phyloP scores from a whole-genome alignment of 1,140 invertebrate genomes.

The Laupala kohalensis region DNA sequence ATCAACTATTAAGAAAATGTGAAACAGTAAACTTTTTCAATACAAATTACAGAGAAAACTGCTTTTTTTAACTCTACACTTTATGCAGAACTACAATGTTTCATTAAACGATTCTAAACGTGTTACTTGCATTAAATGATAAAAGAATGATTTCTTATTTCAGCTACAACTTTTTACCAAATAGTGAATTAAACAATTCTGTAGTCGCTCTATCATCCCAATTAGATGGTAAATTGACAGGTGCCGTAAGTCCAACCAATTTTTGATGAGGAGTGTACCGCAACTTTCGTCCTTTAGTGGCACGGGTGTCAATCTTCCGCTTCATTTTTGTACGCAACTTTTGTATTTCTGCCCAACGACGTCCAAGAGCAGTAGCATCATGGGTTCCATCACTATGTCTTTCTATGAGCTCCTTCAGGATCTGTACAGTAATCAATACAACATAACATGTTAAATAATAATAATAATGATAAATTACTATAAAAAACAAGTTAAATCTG shows the following conservation, averaged over 20 bases:
- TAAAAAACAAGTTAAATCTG: too few relatives aligned
- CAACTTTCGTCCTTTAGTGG: conserved; percentile 82
- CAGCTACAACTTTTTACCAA: background rate
- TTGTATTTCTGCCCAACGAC: conserved; percentile 82
- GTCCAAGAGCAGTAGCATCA: conserved; percentile 65
- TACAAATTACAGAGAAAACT: too few relatives aligned
- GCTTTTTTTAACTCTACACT: too few relatives aligned
- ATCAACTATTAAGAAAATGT: too few relatives aligned
- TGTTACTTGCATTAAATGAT: background rate
- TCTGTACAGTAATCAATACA: conserved; percentile 16
- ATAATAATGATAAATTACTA: too few relatives aligned
- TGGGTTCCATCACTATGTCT: conserved; percentile 68
- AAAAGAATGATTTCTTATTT: background rate
- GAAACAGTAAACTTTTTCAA: too few relatives aligned
- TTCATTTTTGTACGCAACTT: conserved; percentile 78
- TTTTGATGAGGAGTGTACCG: conserved; percentile 83
- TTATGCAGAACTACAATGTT: too few relatives aligned
- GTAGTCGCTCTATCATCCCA: background rate
- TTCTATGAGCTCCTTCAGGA: conserved; percentile 84
- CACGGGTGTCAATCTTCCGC: conserved; percentile 76
- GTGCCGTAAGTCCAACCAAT: conserved; percentile 88
- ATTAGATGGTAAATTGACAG: conserved; percentile 27
- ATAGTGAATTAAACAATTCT: background rate
- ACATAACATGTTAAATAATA: background rate
- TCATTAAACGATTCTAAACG: too few relatives aligned